Base-by-base conservation (phyloP, 2,113 vertebrate genomes). In the Microcebus ravelobensis region DNA sequence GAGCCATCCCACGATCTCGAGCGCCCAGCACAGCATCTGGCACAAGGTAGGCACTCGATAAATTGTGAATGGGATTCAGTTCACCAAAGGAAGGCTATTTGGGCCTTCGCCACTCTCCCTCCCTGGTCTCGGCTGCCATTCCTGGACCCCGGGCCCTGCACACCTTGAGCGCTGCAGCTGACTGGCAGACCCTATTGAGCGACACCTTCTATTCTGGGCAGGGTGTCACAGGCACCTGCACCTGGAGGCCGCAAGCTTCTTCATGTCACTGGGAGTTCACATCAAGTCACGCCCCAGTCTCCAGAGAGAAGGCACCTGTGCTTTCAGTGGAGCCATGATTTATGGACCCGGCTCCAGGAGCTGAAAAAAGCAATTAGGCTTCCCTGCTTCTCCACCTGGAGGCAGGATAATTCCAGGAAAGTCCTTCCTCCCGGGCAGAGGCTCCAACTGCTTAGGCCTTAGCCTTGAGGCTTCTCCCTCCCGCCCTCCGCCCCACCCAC, bases 381-480 rank as follows among this genome's bases (percentile, higher is more conserved):
- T 96, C 70, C 81, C 68, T 61, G 73, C 45, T 87, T 93, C 87
- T 96, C 81, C 74, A 96, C 80, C 96, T 92, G 92, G 94, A 96
- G 90, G 87, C 76, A 95, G 95, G 94, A 95, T 67, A 48, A 81
- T 92, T 95, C 96, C 87, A 95, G 76, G 74, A 63, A 96, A 97
- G 76, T 71, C 18, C 27, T 97, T 93, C 34, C 34, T 95, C 76
- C 84, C 59, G 57, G 93, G 42, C 61, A 91, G 91, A 95, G 50
- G 15, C n/a, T 96, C 59, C 20, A 20, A 57, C 59, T 79, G n/a
- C 92, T 76, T 73, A 63, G 59, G 31, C 45, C 18, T 80, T 42
- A 29, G 39, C 13, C 45, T 52, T 34, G 27, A 68, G 42, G 7
- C 50, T 68, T 74, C 27, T 63, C n/a, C 15, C 63, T 17, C 4